Evolutionary conservation across 1,140 invertebrate genomes (phyloP).

Genomic region (Asobara japonica): DNA sequence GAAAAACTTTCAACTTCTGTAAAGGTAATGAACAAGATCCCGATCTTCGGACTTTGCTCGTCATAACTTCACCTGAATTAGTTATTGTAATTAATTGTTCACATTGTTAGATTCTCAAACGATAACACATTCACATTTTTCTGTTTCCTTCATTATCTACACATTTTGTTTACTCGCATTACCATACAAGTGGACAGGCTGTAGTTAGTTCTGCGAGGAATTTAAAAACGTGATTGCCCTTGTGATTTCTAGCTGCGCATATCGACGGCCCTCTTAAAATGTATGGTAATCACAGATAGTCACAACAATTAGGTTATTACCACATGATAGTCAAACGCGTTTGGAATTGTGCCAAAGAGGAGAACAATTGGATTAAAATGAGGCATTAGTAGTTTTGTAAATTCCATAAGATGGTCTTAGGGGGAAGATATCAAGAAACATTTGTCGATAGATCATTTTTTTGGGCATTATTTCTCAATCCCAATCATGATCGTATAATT

Average conservation of each 20-base stretch:
- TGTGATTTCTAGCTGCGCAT: conserved; percentile 23
- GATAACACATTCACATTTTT: not conserved
- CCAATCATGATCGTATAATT: too few species aligned
- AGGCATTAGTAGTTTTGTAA: too few species aligned
- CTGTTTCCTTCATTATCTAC: not conserved
- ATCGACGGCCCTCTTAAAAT: not conserved
- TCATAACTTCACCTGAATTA: not conserved
- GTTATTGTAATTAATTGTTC: not conserved
- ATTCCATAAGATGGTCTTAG: too few species aligned
- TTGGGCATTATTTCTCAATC: too few species aligned
- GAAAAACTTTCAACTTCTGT: not conserved
- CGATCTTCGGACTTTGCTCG: not conserved
- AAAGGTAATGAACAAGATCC: not conserved
- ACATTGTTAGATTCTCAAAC: not conserved
- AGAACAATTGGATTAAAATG: too few species aligned
- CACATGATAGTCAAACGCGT: not conserved
- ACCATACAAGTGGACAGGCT: conserved; percentile 23
- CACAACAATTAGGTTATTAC: conserved; percentile 6
- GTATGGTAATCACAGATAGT: conserved; percentile 5
- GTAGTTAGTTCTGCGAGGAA: conserved; percentile 26
- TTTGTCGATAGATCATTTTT: too few species aligned
- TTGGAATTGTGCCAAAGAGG: not conserved
- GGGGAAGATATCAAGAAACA: too few species aligned
- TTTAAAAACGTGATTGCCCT: conserved; percentile 34
- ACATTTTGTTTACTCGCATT: conserved; percentile 12